Evolutionary conservation across 2,797 vertebrate species (phyloP).

Genomic region (Tolypeutes matacus): DNA sequence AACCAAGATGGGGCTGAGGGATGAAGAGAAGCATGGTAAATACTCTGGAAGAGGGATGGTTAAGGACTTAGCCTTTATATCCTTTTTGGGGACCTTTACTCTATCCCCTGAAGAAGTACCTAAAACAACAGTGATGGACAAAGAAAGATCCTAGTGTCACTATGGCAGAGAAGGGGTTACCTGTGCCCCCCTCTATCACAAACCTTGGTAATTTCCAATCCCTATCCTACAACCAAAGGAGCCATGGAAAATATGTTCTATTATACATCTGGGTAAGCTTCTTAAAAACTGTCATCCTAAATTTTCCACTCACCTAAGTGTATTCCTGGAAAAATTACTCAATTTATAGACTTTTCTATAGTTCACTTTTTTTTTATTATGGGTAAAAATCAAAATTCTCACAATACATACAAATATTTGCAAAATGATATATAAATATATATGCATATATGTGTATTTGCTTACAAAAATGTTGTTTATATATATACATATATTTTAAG

Average conservation of each 20-base stretch:
- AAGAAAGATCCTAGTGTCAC: slow-evolving; percentile 11
- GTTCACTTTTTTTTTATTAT: too few species aligned
- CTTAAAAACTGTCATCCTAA: slow-evolving; percentile 27
- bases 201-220: slow-evolving; percentile 17
- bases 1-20: not conserved
- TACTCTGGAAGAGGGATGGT: not conserved
- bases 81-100: not conserved
- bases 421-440: too few species aligned
- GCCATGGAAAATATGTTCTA: slow-evolving; percentile 6
- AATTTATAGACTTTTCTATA: slow-evolving; percentile 44
- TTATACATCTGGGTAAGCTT: slow-evolving; percentile 31
- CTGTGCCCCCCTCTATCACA: not conserved
- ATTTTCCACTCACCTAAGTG: slow-evolving; percentile 38
- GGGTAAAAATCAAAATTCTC: too few species aligned
- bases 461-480: too few species aligned
- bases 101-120: not conserved
- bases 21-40: not conserved
- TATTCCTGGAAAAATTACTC: slow-evolving; percentile 53
- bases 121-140: not conserved
- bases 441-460: too few species aligned
- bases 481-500: too few species aligned
- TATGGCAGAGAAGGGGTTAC: not conserved
- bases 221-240: slow-evolving; percentile 18
- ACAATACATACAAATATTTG: too few species aligned
- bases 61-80: not conserved